A percentile compares a stretch with the other conserved stretches of the same genome.
These are phyloP conservation scores for Nerophis lumbriciformis DNA, from an alignment of 2,113 vertebrate genomes.

Conservation along the genomic window DNA sequence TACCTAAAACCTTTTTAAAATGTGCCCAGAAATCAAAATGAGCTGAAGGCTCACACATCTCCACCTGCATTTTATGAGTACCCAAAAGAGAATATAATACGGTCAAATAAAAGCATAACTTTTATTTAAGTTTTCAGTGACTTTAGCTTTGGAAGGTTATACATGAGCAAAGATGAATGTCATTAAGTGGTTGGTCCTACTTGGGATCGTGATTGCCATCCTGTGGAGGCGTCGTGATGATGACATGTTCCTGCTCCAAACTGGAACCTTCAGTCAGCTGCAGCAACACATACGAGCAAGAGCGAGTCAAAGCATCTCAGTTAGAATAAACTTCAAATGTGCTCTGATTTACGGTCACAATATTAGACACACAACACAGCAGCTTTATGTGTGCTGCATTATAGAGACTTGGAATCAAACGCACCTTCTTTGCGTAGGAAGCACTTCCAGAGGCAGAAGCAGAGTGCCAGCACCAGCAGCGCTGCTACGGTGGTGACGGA, in stretches of 20 bases:
- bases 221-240: slow-evolving; percentile 20
- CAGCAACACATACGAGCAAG: neutral
- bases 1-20: too few species aligned
- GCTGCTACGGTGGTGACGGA: slow-evolving; percentile 73
- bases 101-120: slow-evolving; percentile 1
- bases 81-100: slow-evolving; percentile 10
- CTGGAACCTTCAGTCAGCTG: neutral
- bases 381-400: too few species aligned
- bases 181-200: slow-evolving; percentile 20
- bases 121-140: slow-evolving; percentile 17
- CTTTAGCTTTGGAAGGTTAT: slow-evolving; percentile 6
- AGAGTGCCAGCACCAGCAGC: slow-evolving; percentile 73
- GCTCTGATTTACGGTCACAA: too few species aligned
- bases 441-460: slow-evolving; percentile 78
- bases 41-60: neutral
- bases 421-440: slow-evolving; percentile 73
- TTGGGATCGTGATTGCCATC: slow-evolving; percentile 45
- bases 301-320: neutral
- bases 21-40: slow-evolving; percentile 2
- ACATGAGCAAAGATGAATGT: slow-evolving; percentile 31
- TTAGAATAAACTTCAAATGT: neutral
- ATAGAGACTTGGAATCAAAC: neutral
- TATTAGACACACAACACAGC: too few species aligned
- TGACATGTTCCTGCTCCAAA: slow-evolving; percentile 3
- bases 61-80: slow-evolving; percentile 1